Evolutionary conservation across 2,888 invertebrate species (phyloP), one percentile per base, ranked within the genome.

Genomic region (Hemithea aestivaria): DNA sequence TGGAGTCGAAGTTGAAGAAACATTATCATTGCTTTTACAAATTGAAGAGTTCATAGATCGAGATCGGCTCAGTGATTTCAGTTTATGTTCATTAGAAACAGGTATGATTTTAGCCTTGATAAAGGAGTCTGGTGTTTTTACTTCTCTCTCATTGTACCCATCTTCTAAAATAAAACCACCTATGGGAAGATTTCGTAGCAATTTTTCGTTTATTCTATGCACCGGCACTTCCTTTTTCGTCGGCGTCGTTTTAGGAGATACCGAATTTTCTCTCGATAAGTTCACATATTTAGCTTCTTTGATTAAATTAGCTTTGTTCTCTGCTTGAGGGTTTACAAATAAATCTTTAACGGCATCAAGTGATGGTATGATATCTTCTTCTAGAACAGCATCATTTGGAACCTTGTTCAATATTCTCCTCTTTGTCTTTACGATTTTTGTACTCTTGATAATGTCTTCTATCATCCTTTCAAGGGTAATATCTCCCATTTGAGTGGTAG

Each of bases 401-500:
- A 59, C 48, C 34, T 73, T 69, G 6, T 75, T 74, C n/a, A 83
- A 37, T 40, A 80, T 74, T 42, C 75, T 69, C 61, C 76, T 58
- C 57, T 69, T 79, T 20, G 74, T 76, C 68, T 87, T 88, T 0
- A 84, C 74, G 34, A 85, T 84, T 56, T 85, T 84, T 1, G 89
- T 89, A 45, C 88, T 89, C 49, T 90, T 90, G 45, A 91, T 81
- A 35, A 91, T 89, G 41, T 89, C 90, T 58, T 90, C 89, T 26
- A 91, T 90, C 74, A 91, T 88, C 68, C 78, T 87, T 58, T 91
- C 90, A 27, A 91, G 66, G 7, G 88, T 88, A 0, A 81, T 58
- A 54, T 88, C 88, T 2, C 88, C 88, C 88, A 88, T 88, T 69
- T 87, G 81, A 2, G 88, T 85, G 9, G 87, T 88, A 1, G 88